These are phyloP conservation scores for Himalopsyche anomala DNA, from an alignment of 2,888 invertebrate genomes.

Conservation along the genomic window DNA sequence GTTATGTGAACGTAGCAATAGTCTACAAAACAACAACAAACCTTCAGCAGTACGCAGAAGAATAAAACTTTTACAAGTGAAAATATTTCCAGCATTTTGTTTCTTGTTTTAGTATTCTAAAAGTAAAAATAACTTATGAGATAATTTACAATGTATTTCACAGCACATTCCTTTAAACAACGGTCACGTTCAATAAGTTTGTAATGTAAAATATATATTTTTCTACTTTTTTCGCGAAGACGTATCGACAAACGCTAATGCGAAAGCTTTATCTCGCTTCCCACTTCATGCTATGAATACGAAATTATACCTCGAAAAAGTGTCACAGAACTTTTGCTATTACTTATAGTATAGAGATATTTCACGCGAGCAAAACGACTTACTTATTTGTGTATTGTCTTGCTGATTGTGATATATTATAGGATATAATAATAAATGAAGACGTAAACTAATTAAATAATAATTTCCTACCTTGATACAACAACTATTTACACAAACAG, in stretches of 20 bases:
- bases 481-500: too few relatives aligned
- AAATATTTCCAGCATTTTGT: too few relatives aligned
- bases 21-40: too few relatives aligned
- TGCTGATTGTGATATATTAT: too few relatives aligned
- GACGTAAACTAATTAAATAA: too few relatives aligned
- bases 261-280: not conserved
- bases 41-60: too few relatives aligned
- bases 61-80: too few relatives aligned
- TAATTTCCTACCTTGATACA: too few relatives aligned
- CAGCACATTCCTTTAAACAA: not conserved
- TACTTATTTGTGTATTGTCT: too few relatives aligned
- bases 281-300: not conserved
- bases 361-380: too few relatives aligned
- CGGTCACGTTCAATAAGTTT: conserved; percentile 8
- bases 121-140: not conserved
- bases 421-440: too few relatives aligned
- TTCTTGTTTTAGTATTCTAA: not conserved
- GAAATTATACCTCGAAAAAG: not conserved
- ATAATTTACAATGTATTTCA: not conserved
- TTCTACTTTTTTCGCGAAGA: not conserved
- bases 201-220: not conserved
- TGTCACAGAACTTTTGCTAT: not conserved
- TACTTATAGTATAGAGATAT: not conserved
- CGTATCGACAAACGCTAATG: not conserved
- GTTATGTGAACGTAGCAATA: too few relatives aligned